Evolutionary conservation across 2,888 invertebrate species (phyloP), one percentile per base, ranked within the genome.

Genomic region (Drosophila testacea): DNA sequence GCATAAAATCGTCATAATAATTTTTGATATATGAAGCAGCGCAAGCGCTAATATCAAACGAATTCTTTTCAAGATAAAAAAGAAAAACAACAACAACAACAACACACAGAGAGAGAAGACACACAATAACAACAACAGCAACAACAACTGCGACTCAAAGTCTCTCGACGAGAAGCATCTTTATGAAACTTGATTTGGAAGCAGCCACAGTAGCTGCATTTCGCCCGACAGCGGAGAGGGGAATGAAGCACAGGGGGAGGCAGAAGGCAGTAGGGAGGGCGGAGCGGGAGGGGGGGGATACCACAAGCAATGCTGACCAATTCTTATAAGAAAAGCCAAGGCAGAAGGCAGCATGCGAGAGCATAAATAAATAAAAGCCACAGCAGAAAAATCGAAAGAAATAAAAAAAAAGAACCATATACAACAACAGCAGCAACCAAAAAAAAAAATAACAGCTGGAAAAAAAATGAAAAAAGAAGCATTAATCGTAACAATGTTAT

Each of bases 401-500:
- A 56, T 10, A 55, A 28, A 28, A 38, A 38, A 16, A 48, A 5
- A 30, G 7, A 30, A 13, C 13, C 30, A 65, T 36, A 62, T 44
- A 68, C 44, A 74, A 5, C 48, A 78, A 34, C 38, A 77, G 54
- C 67, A 69, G 50, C 79, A 73, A 70, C 48, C 79, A 73, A 59
- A 69, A 75, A 46, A 47, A 77, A 60, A 67, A 75, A 77, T 13
- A 13, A 9, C n/a, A n/a, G n/a, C n/a, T n/a, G n/a, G 4, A 48
- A 48, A 28, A 47, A 47, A 28, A 30, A 13, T 9, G 11, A 76
- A 82, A 81, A 80, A 88, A 83, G 82, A 81, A 88, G 89, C 90
- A 90, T 90, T 91, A 91, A 91, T 92, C 92, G 92, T 92, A 92
- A 92, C 91, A 92, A 92, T 92, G 92, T 92, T 92, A 92, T 92